Evolutionary conservation across 2,888 invertebrate genomes (phyloP).

Genomic region (Mesochorus sp.): DNA sequence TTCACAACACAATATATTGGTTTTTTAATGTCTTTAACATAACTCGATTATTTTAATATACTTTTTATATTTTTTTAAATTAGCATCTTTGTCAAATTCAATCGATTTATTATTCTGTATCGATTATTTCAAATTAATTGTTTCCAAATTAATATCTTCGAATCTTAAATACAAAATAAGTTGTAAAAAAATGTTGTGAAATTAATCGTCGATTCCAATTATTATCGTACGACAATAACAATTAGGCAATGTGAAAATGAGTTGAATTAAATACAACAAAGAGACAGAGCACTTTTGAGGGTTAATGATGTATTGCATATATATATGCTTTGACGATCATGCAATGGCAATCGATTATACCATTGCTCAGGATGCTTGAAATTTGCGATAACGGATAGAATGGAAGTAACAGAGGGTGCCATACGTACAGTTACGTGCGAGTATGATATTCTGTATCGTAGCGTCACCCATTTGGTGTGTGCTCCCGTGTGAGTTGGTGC

Average conservation of each 20-base stretch:
- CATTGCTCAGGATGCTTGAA: neutral
- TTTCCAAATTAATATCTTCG: too few species aligned
- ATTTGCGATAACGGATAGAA: neutral
- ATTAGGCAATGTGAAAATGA: neutral
- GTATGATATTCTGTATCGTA: neutral
- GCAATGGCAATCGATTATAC: slow-evolving; percentile 12
- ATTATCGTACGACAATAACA: neutral
- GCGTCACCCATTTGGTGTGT: neutral
- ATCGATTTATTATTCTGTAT: too few species aligned
- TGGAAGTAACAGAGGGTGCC: neutral
- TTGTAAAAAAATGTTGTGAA: too few species aligned
- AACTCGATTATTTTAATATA: too few species aligned
- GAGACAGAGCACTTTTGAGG: neutral
- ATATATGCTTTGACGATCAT: slow-evolving; percentile 8
- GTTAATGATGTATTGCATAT: neutral
- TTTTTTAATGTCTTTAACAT: too few species aligned
- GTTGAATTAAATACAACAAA: too few species aligned
- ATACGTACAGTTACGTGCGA: neutral
- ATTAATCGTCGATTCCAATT: too few species aligned
- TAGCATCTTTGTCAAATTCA: too few species aligned
- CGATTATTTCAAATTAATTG: too few species aligned
- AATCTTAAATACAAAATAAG: too few species aligned
- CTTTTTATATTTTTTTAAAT: too few species aligned
- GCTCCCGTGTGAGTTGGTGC: neutral
- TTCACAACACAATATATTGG: too few species aligned